Evolutionary conservation across 2,888 invertebrate species (phyloP).

Genomic region (Rhogogaster chlorosoma): DNA sequence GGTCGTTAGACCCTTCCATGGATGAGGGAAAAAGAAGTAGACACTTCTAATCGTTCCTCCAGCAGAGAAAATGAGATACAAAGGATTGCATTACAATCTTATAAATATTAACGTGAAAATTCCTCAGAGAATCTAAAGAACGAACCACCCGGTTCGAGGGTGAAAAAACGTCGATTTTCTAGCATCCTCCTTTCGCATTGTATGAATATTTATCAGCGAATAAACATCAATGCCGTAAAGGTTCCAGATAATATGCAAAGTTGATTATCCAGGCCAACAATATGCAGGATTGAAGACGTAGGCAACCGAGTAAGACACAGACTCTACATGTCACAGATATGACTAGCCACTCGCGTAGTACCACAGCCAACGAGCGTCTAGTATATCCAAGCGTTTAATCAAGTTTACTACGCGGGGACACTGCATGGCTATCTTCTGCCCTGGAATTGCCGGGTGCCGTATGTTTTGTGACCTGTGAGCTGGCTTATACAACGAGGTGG

Average conservation of each 20-base stretch:
- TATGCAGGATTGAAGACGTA: conserved; percentile 26
- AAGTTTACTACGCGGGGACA: conserved; percentile 50
- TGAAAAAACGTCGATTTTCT: conserved; percentile 6
- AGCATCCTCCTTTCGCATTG: neutral
- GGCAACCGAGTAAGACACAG: neutral
- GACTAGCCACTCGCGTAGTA: conserved; percentile 8
- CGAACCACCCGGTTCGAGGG: neutral
- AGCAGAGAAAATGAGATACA: neutral
- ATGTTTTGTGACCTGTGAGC: conserved; percentile 48
- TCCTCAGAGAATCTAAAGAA: neutral
- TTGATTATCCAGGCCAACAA: conserved; percentile 11
- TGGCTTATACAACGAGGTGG: conserved; percentile 6
- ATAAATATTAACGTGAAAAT: conserved; percentile 19
- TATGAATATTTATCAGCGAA: conserved; percentile 16
- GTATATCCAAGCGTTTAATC: conserved; percentile 50
- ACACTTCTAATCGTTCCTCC: neutral
- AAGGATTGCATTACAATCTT: neutral
- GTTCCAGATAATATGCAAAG: neutral
- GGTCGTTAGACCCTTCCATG: neutral
- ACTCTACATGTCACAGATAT: conserved; percentile 17
- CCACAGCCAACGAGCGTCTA: neutral
- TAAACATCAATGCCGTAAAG: neutral
- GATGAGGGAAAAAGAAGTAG: neutral
- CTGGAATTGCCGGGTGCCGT: conserved; percentile 29
- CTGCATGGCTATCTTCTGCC: conserved; percentile 36